phyloP scores from a whole-genome alignment of 1,140 invertebrate species.

The Diprion similis region DNA sequence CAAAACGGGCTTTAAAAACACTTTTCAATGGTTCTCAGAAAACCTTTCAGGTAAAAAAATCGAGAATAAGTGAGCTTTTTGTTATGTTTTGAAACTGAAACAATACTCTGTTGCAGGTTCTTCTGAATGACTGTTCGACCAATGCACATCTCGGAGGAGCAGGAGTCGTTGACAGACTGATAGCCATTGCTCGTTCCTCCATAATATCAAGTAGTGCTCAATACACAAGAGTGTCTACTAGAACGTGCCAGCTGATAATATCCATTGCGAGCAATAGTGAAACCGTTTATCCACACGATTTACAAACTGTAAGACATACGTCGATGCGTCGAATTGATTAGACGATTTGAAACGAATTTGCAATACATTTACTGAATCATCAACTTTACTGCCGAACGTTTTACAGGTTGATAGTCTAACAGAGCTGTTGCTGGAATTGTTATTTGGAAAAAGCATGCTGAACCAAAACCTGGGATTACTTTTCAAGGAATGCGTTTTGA shows the following conservation, averaged over 20 bases:
- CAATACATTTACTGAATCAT: no score
- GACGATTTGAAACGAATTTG: no score
- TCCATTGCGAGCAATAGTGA: conserved; percentile 54
- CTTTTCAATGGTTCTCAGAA: conserved; percentile 59
- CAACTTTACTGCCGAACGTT: not conserved
- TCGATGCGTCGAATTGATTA: conserved; percentile 13
- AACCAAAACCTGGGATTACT: conserved; percentile 54
- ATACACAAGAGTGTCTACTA: conserved; percentile 54
- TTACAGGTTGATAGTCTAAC: conserved; percentile 57
- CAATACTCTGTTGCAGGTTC: conserved; percentile 41
- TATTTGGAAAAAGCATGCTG: conserved; percentile 55
- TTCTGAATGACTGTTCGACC: conserved; percentile 56
- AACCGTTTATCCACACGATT: conserved; percentile 57
- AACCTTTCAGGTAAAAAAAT: conserved; percentile 51
- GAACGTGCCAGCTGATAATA: conserved; percentile 59
- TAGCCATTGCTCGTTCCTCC: conserved; percentile 55
- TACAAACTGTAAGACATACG: conserved; percentile 46
- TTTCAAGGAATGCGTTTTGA: conserved; percentile 56
- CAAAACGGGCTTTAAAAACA: conserved; percentile 56
- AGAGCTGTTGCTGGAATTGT: conserved; percentile 53
- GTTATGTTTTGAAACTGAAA: not conserved
- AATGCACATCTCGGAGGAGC: conserved; percentile 53
- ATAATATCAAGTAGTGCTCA: conserved; percentile 60
- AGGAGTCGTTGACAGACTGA: conserved; percentile 57
- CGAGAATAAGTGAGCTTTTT: conserved; percentile 6